Conservation (phyloP, 2,797 vertebrate species). For the Anabacerthia variegaticeps region DNA sequence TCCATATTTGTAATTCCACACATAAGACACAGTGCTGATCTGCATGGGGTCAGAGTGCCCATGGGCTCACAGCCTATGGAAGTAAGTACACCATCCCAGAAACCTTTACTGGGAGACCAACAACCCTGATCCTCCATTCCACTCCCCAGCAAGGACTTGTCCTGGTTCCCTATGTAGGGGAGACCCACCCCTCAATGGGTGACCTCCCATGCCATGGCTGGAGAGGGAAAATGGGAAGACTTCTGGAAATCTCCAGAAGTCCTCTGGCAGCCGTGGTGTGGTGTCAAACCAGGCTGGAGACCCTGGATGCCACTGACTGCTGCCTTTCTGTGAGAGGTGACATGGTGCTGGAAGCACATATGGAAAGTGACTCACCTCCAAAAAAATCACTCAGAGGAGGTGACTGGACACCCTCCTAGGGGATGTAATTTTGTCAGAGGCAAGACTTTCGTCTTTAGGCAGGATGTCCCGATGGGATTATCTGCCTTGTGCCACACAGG, state of each 20-base stretch:
- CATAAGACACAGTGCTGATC: background rate
- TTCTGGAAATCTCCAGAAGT: background rate
- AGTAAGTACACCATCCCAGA: background rate
- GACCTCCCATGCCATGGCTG: background rate
- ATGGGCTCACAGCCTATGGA: accelerated
- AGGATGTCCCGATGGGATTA: background rate
- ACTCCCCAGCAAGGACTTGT: background rate
- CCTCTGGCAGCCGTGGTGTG: background rate
- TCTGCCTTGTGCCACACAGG: background rate
- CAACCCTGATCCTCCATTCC: background rate
- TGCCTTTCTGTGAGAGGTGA: background rate
- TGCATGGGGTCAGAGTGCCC: background rate
- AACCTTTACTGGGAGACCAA: background rate
- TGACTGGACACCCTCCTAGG: background rate
- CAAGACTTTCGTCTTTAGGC: background rate
- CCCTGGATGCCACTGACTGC: background rate
- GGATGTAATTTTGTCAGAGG: background rate
- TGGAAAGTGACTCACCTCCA: background rate
- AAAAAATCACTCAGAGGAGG: background rate
- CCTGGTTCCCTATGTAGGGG: accelerated
- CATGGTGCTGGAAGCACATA: background rate
- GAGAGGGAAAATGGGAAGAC: background rate
- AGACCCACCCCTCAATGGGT: background rate
- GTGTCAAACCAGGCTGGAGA: background rate
- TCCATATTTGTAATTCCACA: accelerated